A percentile compares a stretch with the other conserved stretches of the same genome.
Evolutionary conservation across 2,113 vertebrate genomes (phyloP).

Genomic region (Cervus canadensis): DNA sequence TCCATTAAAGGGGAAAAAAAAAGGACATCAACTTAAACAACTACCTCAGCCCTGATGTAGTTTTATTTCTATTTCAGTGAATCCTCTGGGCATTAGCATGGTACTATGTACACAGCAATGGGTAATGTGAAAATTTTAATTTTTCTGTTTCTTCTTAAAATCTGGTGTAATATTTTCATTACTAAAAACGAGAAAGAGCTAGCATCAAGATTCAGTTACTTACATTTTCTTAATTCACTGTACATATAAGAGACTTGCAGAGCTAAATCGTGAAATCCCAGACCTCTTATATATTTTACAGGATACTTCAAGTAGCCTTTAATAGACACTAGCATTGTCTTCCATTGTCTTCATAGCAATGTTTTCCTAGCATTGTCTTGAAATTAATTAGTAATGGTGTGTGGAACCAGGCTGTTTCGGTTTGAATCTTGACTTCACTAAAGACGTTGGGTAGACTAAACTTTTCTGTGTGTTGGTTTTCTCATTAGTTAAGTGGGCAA

Average conservation of each 20-base stretch:
- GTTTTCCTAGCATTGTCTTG: neutral
- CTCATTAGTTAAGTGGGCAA: neutral
- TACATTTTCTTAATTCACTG: neutral
- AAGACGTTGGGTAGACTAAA: neutral
- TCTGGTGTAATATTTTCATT: neutral
- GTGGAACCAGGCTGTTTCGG: neutral
- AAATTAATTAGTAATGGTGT: neutral
- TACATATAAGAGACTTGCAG: neutral
- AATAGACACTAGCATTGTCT: neutral
- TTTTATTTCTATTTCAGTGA: neutral
- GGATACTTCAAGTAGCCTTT: neutral
- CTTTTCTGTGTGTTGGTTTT: neutral
- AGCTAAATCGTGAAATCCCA: neutral
- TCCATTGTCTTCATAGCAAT: neutral
- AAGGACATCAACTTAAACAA: neutral
- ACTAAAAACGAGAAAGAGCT: neutral
- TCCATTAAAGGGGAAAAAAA: constrained; percentile 66
- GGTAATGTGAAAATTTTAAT: neutral
- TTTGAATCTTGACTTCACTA: neutral
- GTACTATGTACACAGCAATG: neutral
- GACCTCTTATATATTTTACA: neutral
- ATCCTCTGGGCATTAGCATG: neutral
- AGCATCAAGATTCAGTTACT: neutral
- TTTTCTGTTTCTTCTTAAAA: neutral
- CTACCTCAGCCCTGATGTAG: neutral